phyloP scores from a whole-genome alignment of 2,113 vertebrate genomes.

The Cisticola juncidis region DNA sequence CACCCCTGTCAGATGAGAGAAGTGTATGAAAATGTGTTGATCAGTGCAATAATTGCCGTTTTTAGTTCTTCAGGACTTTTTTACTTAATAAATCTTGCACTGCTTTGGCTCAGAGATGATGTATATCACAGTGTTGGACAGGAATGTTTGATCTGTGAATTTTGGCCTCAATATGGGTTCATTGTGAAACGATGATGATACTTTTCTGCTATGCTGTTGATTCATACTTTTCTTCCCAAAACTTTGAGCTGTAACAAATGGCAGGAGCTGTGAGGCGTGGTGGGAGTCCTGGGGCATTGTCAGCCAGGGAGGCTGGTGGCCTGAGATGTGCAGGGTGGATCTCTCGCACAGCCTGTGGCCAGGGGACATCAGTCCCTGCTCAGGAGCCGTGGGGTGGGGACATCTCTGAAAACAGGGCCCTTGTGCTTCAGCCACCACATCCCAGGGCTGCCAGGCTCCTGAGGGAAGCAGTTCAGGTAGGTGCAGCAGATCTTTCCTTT shows the following conservation, averaged over 20 bases:
- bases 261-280: not conserved
- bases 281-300: not conserved
- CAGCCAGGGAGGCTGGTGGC: not conserved
- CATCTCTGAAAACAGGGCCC: not conserved
- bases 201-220: not conserved
- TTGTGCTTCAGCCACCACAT: not conserved
- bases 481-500: not conserved
- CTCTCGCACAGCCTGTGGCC: rapidly evolving
- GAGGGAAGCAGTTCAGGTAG: not conserved
- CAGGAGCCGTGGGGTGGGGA: rapidly evolving
- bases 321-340: rapidly evolving
- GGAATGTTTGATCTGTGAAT: not conserved
- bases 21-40: not conserved
- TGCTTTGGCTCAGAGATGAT: not conserved
- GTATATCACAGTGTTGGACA: not conserved
- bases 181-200: not conserved
- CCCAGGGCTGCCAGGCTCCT: not conserved
- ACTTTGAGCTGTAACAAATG: not conserved
- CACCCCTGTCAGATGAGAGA: not conserved
- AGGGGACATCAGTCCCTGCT: not conserved
- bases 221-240: not conserved
- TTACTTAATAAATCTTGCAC: not conserved
- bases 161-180: not conserved
- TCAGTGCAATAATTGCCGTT: not conserved
- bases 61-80: not conserved